A percentile compares a stretch with the other conserved stretches of the same genome.
Conservation (phyloP, 2,888 invertebrate genomes). For the Ornithoptera priamus region DNA sequence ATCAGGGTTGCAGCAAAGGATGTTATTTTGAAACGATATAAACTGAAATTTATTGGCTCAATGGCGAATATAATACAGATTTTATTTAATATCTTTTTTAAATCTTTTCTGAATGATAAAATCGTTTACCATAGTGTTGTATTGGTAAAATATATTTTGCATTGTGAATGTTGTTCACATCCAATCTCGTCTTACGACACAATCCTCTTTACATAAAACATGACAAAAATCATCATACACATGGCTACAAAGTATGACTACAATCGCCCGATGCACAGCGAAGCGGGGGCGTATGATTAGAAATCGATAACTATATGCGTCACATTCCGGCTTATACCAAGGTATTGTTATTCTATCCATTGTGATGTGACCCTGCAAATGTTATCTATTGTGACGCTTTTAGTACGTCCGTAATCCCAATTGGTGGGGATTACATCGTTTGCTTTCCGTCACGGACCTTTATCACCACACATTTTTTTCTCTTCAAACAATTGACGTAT, state of each 20-base stretch:
- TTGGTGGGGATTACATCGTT: conserved; percentile 61
- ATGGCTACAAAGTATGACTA: conserved; percentile 40
- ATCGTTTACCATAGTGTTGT: neutral
- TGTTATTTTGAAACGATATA: too few species aligned
- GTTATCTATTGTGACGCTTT: conserved; percentile 60
- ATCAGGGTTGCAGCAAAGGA: neutral
- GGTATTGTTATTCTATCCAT: conserved; percentile 60
- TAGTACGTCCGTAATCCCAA: conserved; percentile 67
- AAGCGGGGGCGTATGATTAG: conserved; percentile 68
- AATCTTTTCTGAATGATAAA: neutral
- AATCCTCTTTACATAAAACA: conserved; percentile 24
- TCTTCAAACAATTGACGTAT: conserved; percentile 27
- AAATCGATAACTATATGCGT: conserved; percentile 73
- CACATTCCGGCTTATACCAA: conserved; percentile 59
- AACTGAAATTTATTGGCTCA: too few species aligned
- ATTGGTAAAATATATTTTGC: neutral
- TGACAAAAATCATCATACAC: conserved; percentile 25
- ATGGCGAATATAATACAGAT: too few species aligned
- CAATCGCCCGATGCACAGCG: conserved; percentile 37
- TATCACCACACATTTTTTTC: conserved; percentile 37
- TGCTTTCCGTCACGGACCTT: conserved; percentile 37
- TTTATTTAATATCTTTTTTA: too few species aligned
- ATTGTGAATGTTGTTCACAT: conserved; percentile 15
- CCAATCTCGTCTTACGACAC: conserved; percentile 19
- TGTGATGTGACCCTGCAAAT: conserved; percentile 54